Evolutionary conservation across 1,140 invertebrate genomes (phyloP), one percentile per base, ranked within the genome.

Genomic region (Colletes latitarsis): DNA sequence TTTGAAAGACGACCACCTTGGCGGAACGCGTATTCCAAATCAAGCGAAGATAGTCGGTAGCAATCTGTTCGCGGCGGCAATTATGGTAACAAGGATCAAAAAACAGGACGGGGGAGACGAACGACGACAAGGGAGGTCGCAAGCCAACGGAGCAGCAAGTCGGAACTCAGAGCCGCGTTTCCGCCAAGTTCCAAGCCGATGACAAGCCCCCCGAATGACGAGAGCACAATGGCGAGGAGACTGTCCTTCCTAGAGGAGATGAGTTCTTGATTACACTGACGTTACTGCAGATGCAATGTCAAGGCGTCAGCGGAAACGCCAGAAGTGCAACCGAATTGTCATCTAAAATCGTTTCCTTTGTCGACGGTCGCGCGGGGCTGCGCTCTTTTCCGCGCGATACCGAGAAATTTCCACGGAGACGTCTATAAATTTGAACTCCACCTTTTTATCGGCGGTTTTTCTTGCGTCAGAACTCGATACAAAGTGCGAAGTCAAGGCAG

Each of bases 251-350:
- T 81, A 41, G 53, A 80, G 72, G 72, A 81, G 73, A 81, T 81
- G 73, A 81, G 73, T 81, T 81, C 67, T 62, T 81, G 73, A 81
- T 81, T 81, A 73, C 79, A 41, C 70, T 21, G 60, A 73, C 17
- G 77, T 55, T 41, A 19, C 55, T 4, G 3, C 5, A 52, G 30
- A 77, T 49, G 60, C 60, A 72, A 57, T 58, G 70, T 73, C 77
- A 57, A 73, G 58, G 30, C 76, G 41, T 52, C 55, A 21, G 57
- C 2, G 52, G 76, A 77, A 63, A 64, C 69, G 58, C 9, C 21
- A 62, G 19, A 62, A 62, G 58, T 62, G 58, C 58, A 62, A 62
- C 19, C 21, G 21, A 62, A 39, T 62, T 62, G 10, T 19, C 8
- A 21, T 58, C n/a, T 55, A 17, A 30, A 62, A n/a, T 10, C 14